Evolutionary conservation across 2,797 vertebrate species (phyloP), one percentile per base, ranked within the genome.

Genomic region (Distichodus sexfasciatus): DNA sequence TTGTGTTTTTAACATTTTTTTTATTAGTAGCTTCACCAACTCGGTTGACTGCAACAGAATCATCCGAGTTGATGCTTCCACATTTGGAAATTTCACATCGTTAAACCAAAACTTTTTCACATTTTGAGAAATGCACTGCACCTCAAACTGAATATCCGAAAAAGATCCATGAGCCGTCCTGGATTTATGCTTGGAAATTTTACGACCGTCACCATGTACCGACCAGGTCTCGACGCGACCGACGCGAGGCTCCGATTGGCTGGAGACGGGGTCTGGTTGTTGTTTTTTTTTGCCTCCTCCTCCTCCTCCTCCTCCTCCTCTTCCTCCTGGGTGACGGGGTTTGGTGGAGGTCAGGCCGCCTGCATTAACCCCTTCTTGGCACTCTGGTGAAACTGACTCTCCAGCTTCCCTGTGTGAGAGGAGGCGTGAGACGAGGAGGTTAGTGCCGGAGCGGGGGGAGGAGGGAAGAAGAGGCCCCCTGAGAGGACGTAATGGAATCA

Each of bases 361-460:
- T 92, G 92, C 90, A 95, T 90, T 90, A 98, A 92, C 85, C 93
- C 95, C 90, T 94, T 95, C 91, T 94, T 97, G 73, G 95, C 96
- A 87, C 94, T 95, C 86, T 94, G 94, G 86, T 98, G 96, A 86
- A 93, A 92, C 79, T 94, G 94, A 64, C 89, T 91, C 87, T 98
- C 95, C 91, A 97, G 90, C 87, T 96, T 97, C 94, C 95, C 96
- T 91, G 88, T 70, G 80, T 50, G 72, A 75, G 75, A 79, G 62
- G 82, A 35, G 67, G 78, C 67, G 65, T 73, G 79, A 82, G 69
- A 70, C 38, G 57, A 50, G 12, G 81, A 73, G 88, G 80, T 77
- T 79, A 77, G 80, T 82, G 84, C 85, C 86, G 83, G 88, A 89
- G 90, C 84, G n/a, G n/a, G n/a, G n/a, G n/a, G n/a, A n/a, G n/a